Evolutionary conservation across 2,113 vertebrate species (phyloP).

Genomic region (Anarhynchus alexandrinus): DNA sequence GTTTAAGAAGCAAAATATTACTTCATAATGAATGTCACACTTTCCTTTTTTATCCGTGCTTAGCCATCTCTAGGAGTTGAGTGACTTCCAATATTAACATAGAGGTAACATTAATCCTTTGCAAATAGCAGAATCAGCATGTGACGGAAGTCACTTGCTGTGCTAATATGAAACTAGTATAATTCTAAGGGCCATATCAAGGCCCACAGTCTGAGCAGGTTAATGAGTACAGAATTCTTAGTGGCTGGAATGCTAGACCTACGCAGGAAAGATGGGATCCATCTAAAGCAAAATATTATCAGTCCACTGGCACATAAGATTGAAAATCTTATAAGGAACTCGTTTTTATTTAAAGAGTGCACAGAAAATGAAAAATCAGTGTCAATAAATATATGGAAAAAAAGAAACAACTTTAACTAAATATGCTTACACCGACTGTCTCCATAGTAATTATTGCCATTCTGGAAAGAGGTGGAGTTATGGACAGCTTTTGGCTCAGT

Average conservation of each 20-base stretch:
- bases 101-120: neutral
- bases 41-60: neutral
- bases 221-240: neutral
- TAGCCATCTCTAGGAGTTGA: neutral
- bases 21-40: neutral
- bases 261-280: neutral
- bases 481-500: neutral
- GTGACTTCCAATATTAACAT: neutral
- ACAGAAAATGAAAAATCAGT: neutral
- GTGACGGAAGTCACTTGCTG: neutral
- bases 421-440: accelerated
- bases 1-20: neutral
- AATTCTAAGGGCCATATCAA: neutral
- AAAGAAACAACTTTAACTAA: neutral
- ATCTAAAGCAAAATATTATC: neutral
- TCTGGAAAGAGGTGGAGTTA: neutral
- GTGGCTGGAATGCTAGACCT: neutral
- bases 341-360: neutral
- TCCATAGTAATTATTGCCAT: neutral
- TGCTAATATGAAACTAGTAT: neutral
- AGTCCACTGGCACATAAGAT: neutral
- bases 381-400: neutral
- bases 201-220: neutral
- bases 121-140: neutral
- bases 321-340: neutral